Evolutionary conservation across 1,140 invertebrate species (phyloP).

Genomic region (Trypoxylus dichotomus): DNA sequence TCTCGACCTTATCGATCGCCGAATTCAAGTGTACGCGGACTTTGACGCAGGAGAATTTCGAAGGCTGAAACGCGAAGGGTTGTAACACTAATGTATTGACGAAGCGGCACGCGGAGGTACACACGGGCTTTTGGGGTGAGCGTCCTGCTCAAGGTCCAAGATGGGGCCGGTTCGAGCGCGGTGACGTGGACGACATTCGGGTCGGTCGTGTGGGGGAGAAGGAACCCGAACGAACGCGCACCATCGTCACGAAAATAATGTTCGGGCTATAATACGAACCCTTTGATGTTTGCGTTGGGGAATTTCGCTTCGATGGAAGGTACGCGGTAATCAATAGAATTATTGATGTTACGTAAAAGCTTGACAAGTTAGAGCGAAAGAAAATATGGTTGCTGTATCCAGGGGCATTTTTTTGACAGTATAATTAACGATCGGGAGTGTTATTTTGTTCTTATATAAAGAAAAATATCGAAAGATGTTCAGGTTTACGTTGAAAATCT

Average conservation of each 20-base stretch:
- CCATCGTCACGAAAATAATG: slow-evolving; percentile 13
- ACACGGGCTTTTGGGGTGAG: slow-evolving; percentile 35
- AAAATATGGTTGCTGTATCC: not conserved
- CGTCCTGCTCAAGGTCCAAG: slow-evolving; percentile 40
- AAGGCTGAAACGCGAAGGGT: not conserved
- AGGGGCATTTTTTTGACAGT: too few relatives aligned
- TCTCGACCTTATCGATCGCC: slow-evolving; percentile 7
- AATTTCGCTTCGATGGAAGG: not conserved
- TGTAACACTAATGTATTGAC: not conserved
- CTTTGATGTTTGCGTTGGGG: slow-evolving; percentile 10
- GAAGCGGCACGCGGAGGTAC: slow-evolving; percentile 29
- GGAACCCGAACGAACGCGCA: not conserved
- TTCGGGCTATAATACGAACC: not conserved
- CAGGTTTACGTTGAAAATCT: too few relatives aligned
- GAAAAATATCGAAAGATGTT: too few relatives aligned
- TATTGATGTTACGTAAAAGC: not conserved
- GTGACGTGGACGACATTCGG: slow-evolving; percentile 11
- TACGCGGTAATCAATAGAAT: not conserved
- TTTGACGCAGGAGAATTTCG: not conserved
- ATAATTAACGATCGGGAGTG: too few relatives aligned
- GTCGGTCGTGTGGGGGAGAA: not conserved
- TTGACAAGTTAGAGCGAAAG: not conserved
- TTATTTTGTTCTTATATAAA: too few relatives aligned
- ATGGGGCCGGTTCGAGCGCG: not conserved
- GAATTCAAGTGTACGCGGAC: not conserved